These are phyloP conservation scores for Drosophila simulans DNA, from an alignment of 1,140 invertebrate species.

Conservation along the genomic window DNA sequence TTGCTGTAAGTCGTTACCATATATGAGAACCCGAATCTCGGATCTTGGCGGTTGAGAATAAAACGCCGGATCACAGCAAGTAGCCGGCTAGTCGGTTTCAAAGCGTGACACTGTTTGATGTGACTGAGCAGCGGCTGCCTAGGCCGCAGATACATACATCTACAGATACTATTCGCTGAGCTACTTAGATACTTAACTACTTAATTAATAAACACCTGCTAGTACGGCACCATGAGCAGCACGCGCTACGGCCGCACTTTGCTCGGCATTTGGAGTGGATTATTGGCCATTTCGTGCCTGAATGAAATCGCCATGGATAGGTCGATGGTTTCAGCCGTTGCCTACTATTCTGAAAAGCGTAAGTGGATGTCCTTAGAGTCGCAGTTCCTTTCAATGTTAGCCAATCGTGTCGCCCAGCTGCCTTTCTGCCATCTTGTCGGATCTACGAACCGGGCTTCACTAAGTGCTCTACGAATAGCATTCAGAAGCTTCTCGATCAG, in stretches of 20 bases:
- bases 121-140: constrained; percentile 11
- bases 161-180: too few relatives aligned
- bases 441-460: constrained; percentile 87
- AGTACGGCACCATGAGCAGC: constrained; percentile 41
- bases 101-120: constrained; percentile 45
- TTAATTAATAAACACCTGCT: constrained; percentile 14
- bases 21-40: constrained; percentile 17
- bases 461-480: constrained; percentile 87
- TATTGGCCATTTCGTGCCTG: constrained; percentile 42
- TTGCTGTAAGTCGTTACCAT: constrained; percentile 32
- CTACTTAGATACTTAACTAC: constrained; percentile 14
- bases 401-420: constrained; percentile 84
- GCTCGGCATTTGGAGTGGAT: constrained; percentile 24
- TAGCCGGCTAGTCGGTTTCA: constrained; percentile 24
- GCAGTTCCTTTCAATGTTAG: not conserved
- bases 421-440: constrained; percentile 87
- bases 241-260: constrained; percentile 16
- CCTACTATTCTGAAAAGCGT: constrained; percentile 72
- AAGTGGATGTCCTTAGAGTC: constrained; percentile 14
- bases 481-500: constrained; percentile 87
- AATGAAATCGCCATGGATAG: constrained; percentile 27
- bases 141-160: constrained; percentile 2
- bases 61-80: constrained; percentile 20
- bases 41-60: constrained; percentile 30
- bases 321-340: constrained; percentile 37